Evolutionary conservation across 2,797 vertebrate genomes (phyloP).

Genomic region (Neosilurus hyrtlii): DNA sequence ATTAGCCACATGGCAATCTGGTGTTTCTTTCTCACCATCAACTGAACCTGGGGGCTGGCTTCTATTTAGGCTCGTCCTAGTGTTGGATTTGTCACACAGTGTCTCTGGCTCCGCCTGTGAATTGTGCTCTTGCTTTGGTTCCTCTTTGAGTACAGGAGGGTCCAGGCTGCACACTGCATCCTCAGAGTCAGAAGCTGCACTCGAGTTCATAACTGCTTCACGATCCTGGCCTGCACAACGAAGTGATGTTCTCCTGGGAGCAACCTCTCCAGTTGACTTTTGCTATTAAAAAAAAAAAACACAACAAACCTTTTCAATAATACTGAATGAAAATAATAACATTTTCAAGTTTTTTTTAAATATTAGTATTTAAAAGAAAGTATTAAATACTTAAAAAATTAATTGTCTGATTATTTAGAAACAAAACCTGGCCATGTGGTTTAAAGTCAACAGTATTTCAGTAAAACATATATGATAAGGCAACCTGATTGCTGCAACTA

Average conservation of each 20-base stretch:
- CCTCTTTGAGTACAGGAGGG: slow-evolving; percentile 53
- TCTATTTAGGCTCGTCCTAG: slow-evolving; percentile 43
- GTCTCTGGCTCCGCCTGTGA: slow-evolving; percentile 41
- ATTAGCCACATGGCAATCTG: slow-evolving; percentile 42
- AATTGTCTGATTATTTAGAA: background rate
- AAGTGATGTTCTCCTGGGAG: slow-evolving; percentile 70
- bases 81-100: slow-evolving; percentile 26
- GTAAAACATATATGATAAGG: background rate
- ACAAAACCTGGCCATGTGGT: background rate
- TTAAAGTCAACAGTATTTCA: background rate
- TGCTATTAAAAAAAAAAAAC: slow-evolving; percentile 42
- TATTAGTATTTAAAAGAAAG: too few relatives aligned
- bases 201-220: slow-evolving; percentile 61
- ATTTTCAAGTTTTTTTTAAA: background rate
- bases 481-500: background rate
- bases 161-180: slow-evolving; percentile 56
- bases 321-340: background rate
- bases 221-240: slow-evolving; percentile 70
- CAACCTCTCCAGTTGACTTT: slow-evolving; percentile 58
- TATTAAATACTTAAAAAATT: background rate
- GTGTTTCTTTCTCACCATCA: slow-evolving; percentile 50
- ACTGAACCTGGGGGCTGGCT: slow-evolving; percentile 14
- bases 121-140: slow-evolving; percentile 58
- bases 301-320: background rate
- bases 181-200: slow-evolving; percentile 65